A percentile compares a stretch with the other conserved stretches of the same genome.
phyloP scores from a whole-genome alignment of 2,113 vertebrate species.

The Sander lucioperca region DNA sequence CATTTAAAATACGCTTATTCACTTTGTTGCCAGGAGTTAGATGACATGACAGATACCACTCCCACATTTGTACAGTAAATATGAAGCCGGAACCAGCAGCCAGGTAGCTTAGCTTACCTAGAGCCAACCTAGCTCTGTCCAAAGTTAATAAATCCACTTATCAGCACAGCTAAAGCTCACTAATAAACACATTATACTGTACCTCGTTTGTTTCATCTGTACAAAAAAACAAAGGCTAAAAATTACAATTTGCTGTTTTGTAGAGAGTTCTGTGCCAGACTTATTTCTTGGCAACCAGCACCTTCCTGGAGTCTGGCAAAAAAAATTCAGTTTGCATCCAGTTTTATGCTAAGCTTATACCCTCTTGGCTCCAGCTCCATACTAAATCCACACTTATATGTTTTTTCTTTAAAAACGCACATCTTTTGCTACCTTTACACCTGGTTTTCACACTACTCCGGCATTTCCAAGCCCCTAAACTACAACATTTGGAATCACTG shows the following conservation, averaged over 20 bases:
- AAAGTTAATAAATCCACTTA: not conserved
- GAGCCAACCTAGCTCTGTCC: not conserved
- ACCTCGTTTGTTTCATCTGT: not conserved
- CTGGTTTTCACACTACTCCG: too few species aligned
- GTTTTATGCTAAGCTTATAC: not conserved
- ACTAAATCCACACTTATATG: not conserved
- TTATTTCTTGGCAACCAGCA: not conserved
- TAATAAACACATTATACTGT: not conserved
- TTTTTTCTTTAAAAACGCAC: too few species aligned
- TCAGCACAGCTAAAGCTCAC: not conserved
- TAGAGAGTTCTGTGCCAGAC: not conserved
- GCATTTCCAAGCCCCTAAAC: too few species aligned
- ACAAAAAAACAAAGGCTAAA: not conserved
- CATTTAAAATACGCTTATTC: not conserved
- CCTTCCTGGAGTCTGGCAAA: not conserved
- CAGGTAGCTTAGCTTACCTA: not conserved
- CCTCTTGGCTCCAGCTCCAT: not conserved
- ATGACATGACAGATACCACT: not conserved
- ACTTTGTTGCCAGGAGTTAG: not conserved
- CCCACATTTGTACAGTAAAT: too few species aligned
- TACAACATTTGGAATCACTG: too few species aligned
- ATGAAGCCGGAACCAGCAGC: not conserved
- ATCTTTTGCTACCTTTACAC: too few species aligned
- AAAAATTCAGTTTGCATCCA: not conserved
- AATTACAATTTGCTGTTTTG: not conserved